A percentile compares a stretch with the other conserved stretches of the same genome.
These are phyloP conservation scores for Enchytraeus crypticus DNA, from an alignment of 2,888 invertebrate genomes.

Conservation along the genomic window DNA sequence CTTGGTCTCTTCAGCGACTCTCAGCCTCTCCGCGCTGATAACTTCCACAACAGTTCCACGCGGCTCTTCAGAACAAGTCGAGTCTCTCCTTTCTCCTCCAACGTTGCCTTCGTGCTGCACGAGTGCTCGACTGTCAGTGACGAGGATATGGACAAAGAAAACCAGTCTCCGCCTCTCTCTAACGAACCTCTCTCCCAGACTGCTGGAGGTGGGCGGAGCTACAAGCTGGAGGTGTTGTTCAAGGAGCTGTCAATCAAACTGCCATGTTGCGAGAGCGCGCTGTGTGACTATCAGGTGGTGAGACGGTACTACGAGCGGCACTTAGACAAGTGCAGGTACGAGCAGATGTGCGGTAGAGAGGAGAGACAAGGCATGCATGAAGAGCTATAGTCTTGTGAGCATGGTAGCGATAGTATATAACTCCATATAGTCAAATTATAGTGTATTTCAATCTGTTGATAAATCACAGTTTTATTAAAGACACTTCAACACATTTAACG, in stretches of 20 bases:
- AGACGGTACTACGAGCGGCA: not conserved
- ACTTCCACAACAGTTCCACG: constrained; percentile 32
- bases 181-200: not conserved
- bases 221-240: not conserved
- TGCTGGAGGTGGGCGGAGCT: not conserved
- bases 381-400: too few relatives aligned
- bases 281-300: not conserved
- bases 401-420: too few relatives aligned
- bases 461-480: too few relatives aligned
- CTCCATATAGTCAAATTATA: too few relatives aligned
- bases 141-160: not conserved
- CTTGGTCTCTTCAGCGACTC: constrained; percentile 47
- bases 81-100: constrained; percentile 46
- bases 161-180: too few relatives aligned
- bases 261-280: not conserved
- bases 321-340: not conserved
- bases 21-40: constrained; percentile 37
- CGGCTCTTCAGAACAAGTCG: constrained; percentile 44
- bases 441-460: too few relatives aligned
- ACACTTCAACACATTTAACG: too few relatives aligned
- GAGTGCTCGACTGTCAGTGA: constrained; percentile 33
- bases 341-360: not conserved
- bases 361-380: too few relatives aligned
- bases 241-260: not conserved
- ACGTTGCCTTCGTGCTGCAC: constrained; percentile 45